These are phyloP conservation scores for Triplophysa tibetana DNA, from an alignment of 2,113 vertebrate species.

Conservation along the genomic window DNA sequence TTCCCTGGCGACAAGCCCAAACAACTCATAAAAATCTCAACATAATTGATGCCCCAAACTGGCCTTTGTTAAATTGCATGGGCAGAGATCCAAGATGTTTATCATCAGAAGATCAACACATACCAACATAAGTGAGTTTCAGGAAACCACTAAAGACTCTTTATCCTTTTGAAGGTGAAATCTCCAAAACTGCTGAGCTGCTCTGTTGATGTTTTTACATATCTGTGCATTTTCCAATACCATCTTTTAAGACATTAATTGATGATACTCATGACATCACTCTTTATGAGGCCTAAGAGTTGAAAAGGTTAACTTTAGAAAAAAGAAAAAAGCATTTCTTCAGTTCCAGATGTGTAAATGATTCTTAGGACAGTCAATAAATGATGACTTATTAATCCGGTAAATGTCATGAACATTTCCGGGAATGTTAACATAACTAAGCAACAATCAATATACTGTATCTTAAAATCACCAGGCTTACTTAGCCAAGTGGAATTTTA, in stretches of 20 bases:
- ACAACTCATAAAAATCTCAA: slow-evolving; percentile 59
- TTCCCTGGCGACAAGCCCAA: slow-evolving; percentile 52
- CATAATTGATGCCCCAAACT: slow-evolving; percentile 62
- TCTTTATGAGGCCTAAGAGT: slow-evolving; percentile 1
- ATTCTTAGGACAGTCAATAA: slow-evolving; percentile 55
- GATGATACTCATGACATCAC: slow-evolving; percentile 14
- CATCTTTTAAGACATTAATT: slow-evolving; percentile 4
- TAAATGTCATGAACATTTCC: slow-evolving; percentile 51
- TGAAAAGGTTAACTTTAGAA: slow-evolving; percentile 25
- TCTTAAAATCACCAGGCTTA: slow-evolving; percentile 36
- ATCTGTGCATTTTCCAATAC: neutral
- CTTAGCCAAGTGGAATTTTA: slow-evolving; percentile 30
- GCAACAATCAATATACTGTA: slow-evolving; percentile 37
- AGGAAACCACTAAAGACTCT: slow-evolving; percentile 41
- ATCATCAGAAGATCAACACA: slow-evolving; percentile 61
- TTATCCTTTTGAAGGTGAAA: slow-evolving; percentile 45
- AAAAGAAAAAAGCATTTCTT: slow-evolving; percentile 28
- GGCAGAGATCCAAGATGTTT: slow-evolving; percentile 62
- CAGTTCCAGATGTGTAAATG: slow-evolving; percentile 55
- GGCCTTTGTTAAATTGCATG: slow-evolving; percentile 59
- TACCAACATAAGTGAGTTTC: slow-evolving; percentile 43
- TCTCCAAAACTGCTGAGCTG: slow-evolving; percentile 15
- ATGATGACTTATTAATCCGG: slow-evolving; percentile 54
- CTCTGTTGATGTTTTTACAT: neutral
- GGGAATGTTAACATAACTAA: slow-evolving; percentile 33